Percentiles rank a stretch among this genome's conserved stretches.
Conservation (phyloP, 23 tunicate species). For the Corella eumyota region DNA sequence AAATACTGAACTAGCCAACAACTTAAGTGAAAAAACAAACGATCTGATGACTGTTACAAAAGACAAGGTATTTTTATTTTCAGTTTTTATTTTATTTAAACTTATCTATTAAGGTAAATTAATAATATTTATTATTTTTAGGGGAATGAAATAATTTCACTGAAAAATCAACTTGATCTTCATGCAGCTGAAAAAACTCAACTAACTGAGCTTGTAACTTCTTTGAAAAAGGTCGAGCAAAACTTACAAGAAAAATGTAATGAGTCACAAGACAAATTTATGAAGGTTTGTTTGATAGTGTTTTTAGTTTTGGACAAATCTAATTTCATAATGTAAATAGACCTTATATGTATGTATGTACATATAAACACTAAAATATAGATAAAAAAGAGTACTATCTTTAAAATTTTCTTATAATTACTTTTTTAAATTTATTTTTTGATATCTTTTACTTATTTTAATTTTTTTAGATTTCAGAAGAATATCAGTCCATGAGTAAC, state of each 20-base stretch:
- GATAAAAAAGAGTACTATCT: background rate
- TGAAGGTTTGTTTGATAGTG: conserved; percentile 19
- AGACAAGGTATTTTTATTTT: conserved; percentile 23
- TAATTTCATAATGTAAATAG: too few relatives aligned
- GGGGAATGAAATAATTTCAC: conserved; percentile 52
- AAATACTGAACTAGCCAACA: conserved; percentile 24
- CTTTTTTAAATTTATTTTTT: background rate
- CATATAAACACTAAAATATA: too few relatives aligned
- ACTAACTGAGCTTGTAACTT: conserved; percentile 18
- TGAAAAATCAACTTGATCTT: conserved; percentile 42
- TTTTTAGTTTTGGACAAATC: background rate
- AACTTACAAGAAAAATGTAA: conserved; percentile 40
- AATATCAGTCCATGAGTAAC: conserved; percentile 44
- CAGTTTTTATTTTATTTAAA: background rate
- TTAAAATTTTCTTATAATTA: background rate
- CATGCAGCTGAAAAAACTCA: conserved; percentile 38
- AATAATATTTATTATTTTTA: conserved; percentile 1
- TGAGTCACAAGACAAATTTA: conserved; percentile 31
- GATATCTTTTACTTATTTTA: background rate
- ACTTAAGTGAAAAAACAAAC: conserved; percentile 30
- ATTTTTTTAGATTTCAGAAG: conserved; percentile 48
- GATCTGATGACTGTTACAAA: conserved; percentile 23
- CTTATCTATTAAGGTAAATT: background rate
- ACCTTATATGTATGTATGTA: too few relatives aligned
- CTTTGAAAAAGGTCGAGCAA: conserved; percentile 32